Evolutionary conservation across 2,113 vertebrate species (phyloP), one percentile per base, ranked within the genome.

Genomic region (Tonatia bakeri): DNA sequence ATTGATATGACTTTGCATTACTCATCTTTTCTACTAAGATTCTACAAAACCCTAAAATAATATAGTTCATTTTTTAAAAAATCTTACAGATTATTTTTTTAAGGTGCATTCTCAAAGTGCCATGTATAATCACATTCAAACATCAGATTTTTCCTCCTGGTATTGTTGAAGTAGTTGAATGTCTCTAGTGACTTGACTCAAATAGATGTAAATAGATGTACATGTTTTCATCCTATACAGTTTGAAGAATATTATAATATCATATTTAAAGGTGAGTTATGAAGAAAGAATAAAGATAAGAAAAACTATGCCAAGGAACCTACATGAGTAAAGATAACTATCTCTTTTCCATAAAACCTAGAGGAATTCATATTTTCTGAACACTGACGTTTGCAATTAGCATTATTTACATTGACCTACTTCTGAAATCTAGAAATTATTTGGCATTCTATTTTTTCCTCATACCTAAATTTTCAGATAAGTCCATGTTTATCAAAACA

Each of bases 91-190:
- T n/a, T 52, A 38, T n/a, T 52, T 64, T 40, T 80, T 80, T 64
- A 93, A 82, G 43, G 17, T 72, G 3, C 4, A 50, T 70, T 77
- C 24, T 79, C 38, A 87, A 95, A 87, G 36, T 61, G 79, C 17
- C 33, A 83, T 61, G 31, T 19, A 61, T 24, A 87, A 31, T 45
- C 36, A 83, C 52, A 70, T 43, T 86, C 10, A 94, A 70, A 87
- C 76, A 26, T 65, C 31, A 84, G 19, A 90, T 73, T 87, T 94
- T 90, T 82, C 22, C 28, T 73, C 26, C 31, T 75, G 40, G 20
- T 84, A 87, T 87, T 64, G 9, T 33, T 95, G 61, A 94, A 94
- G 11, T 87, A 87, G 31, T 91, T 59, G 14, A 91, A 75, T 95
- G 33, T 81, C 59, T 93, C 31, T 50, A 75, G 56, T 93, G 47